Conservation (phyloP, 1,140 invertebrate genomes). For the Ptiloglossa arizonensis region DNA sequence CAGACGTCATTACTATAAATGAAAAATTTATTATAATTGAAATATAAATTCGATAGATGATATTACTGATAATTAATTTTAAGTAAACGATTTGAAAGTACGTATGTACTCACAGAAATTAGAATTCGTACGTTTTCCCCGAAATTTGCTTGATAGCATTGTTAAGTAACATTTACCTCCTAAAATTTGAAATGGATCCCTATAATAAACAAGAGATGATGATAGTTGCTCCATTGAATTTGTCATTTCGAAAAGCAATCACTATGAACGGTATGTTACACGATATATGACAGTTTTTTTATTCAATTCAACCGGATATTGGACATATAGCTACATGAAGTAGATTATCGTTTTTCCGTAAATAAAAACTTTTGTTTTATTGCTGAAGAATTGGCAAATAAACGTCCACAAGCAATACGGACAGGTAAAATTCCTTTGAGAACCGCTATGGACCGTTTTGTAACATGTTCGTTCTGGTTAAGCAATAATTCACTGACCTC, state of each 20-base stretch:
- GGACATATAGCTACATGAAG: not conserved
- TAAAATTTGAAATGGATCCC: slow-evolving; percentile 21
- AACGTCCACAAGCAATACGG: slow-evolving; percentile 67
- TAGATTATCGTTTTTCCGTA: not conserved
- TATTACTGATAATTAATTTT: slow-evolving; percentile 9
- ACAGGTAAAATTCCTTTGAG: slow-evolving; percentile 75
- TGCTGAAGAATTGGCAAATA: slow-evolving; percentile 69
- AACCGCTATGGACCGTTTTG: slow-evolving; percentile 74
- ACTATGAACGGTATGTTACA: slow-evolving; percentile 68
- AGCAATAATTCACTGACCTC: slow-evolving; percentile 81
- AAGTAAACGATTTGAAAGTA: not conserved
- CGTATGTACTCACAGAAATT: not conserved
- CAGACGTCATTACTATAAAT: not conserved
- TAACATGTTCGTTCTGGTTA: slow-evolving; percentile 82
- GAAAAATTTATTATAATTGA: too few relatives aligned
- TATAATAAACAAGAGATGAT: slow-evolving; percentile 58
- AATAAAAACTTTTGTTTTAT: slow-evolving; percentile 39
- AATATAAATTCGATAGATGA: too few relatives aligned
- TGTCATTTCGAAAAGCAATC: slow-evolving; percentile 73
- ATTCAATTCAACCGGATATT: not conserved
- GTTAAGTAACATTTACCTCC: not conserved
- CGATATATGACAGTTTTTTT: not conserved
- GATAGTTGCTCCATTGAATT: slow-evolving; percentile 70
- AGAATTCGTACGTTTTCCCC: too few relatives aligned
- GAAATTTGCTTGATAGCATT: not conserved